These are phyloP conservation scores for Baccha elongata DNA, from an alignment of 2,888 invertebrate genomes.

Conservation along the genomic window DNA sequence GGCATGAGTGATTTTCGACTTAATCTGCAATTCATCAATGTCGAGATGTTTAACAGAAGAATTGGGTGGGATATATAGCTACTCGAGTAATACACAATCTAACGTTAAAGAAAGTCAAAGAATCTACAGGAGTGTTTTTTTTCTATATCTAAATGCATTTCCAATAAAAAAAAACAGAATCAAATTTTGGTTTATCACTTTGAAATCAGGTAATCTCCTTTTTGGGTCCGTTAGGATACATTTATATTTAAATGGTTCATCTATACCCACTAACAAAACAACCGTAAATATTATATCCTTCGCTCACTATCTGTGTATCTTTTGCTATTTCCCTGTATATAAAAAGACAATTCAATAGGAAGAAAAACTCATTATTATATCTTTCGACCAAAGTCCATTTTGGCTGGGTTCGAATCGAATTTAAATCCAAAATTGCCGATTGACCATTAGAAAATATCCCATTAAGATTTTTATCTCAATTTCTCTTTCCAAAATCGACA, in stretches of 20 bases:
- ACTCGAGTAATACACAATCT: conserved; percentile 6
- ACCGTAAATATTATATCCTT: conserved; percentile 47
- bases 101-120: conserved; percentile 13
- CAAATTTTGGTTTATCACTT: conserved; percentile 55
- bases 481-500: background rate
- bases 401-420: conserved; percentile 67
- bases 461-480: conserved; percentile 68
- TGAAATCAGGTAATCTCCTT: conserved; percentile 69
- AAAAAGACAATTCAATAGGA: conserved; percentile 3
- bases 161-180: conserved; percentile 49
- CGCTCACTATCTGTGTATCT: background rate
- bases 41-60: conserved; percentile 75
- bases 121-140: background rate
- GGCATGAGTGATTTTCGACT: conserved; percentile 81
- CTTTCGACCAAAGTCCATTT: conserved; percentile 61
- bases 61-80: conserved; percentile 49
- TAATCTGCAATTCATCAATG: conserved; percentile 82
- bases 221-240: conserved; percentile 48
- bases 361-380: conserved; percentile 71
- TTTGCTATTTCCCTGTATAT: background rate
- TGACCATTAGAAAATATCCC: conserved; percentile 73
- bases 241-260: conserved; percentile 69
- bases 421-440: conserved; percentile 73
- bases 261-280: conserved; percentile 22
- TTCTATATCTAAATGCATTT: conserved; percentile 69